Percentiles rank a stretch among this genome's conserved stretches.
These are phyloP conservation scores for Nesometra sesokonis DNA, from an alignment of 35 echinoderm and acorn worm genomes.

Conservation along the genomic window DNA sequence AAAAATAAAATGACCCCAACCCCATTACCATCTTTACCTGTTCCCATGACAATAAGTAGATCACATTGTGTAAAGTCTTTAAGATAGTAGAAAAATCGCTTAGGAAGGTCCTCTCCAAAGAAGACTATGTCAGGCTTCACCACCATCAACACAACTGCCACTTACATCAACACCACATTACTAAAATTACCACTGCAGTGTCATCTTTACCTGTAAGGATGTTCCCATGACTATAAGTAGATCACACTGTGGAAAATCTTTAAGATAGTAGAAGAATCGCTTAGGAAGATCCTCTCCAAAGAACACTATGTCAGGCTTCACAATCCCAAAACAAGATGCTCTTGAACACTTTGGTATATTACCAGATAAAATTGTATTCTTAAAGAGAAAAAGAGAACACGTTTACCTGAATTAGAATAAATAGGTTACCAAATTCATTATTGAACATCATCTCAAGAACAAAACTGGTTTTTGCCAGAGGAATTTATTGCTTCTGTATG, in stretches of 20 bases:
- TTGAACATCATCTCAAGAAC: no score
- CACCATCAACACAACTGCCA: no score
- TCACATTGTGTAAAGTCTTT: slow-evolving; percentile 98
- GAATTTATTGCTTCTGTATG: no score
- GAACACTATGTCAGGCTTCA: slow-evolving; percentile 95
- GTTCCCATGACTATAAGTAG: slow-evolving; percentile 95
- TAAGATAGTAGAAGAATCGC: slow-evolving; percentile 92
- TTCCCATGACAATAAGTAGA: slow-evolving; percentile 92
- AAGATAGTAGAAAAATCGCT: slow-evolving; percentile 90
- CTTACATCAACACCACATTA: no score
- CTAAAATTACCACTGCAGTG: no score
- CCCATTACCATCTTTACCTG: slow-evolving; percentile 37
- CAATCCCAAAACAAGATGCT: slow-evolving; percentile 42
- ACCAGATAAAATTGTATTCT: background rate
- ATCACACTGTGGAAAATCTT: slow-evolving; percentile 96
- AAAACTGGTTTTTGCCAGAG: no score
- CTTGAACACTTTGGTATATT: slow-evolving; percentile 67
- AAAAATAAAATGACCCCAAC: no score
- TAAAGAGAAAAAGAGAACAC: background rate
- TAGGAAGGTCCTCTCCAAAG: slow-evolving; percentile 92
- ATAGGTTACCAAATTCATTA: no score
- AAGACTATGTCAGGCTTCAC: slow-evolving; percentile 97
- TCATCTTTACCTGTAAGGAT: slow-evolving; percentile 75
- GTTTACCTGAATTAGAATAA: no score
- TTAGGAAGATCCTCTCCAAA: slow-evolving; percentile 94